Base-by-base conservation (phyloP, 2,888 invertebrate genomes). In the Nebria brevicollis region DNA sequence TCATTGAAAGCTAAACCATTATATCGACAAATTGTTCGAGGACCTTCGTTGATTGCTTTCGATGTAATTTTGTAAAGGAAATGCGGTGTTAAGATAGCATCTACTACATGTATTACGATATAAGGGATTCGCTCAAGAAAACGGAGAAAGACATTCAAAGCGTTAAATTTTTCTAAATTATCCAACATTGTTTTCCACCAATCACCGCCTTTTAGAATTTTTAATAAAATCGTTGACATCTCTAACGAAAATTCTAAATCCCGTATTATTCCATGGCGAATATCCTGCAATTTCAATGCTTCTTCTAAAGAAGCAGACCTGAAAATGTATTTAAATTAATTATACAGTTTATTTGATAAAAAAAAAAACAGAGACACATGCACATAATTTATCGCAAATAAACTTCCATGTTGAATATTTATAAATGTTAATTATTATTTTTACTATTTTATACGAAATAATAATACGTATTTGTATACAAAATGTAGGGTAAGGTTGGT, bases 261-360 rank as follows among this genome's bases (percentile, higher is more conserved):
- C 4, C 2, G 2, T 54, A 54, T 54, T 54, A 3, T n/a, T 5
- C 10, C 1, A 70, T 20, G 25, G 1, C 26, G 1, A 1, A 20
- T 70, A 70, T 70, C n/a, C 83, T 0, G 85, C 86, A 2, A 85
- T 82, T 0, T 81, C 15, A 8, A 85, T 83, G 26, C 85, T 84
- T 6, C 79, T 7, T 41, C 15, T 34, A 70, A n/a, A 1, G 80
- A 80, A 0, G 70, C 5, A 80, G 72, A 75, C 41, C 80, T 80
- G 13, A 15, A 41, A 73, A 41, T 34, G 4, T 42, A 73, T 41
- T n/a, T 41, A 4, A 43, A 42, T 26, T 68, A 54, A 7, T 34
- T 34, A 34, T 5, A 34, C 5, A 34, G 5, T 5, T 4, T 34
- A 34, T 34, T 34, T 1, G 34, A 2, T 4, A 34, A 34, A 2